These are phyloP conservation scores for Graphium colonna DNA, from an alignment of 2,888 invertebrate genomes.

Conservation along the genomic window DNA sequence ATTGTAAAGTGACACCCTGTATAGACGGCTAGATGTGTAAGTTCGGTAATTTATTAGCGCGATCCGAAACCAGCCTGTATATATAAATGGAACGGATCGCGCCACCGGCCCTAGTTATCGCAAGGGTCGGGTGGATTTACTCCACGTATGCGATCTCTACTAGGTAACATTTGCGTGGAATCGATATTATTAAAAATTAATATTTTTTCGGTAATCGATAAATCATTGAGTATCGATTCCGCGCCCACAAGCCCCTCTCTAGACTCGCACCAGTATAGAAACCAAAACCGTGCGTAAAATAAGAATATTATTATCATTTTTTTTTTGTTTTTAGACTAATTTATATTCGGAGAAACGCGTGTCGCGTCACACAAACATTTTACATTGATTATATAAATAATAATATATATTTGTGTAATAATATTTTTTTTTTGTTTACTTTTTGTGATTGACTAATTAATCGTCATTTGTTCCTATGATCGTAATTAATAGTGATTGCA, in stretches of 20 bases:
- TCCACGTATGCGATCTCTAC: slow-evolving; percentile 74
- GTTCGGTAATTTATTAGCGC: slow-evolving; percentile 69
- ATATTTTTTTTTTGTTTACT: slow-evolving; percentile 22
- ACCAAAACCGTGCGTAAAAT: slow-evolving; percentile 73
- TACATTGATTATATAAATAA: slow-evolving; percentile 55
- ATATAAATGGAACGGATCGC: slow-evolving; percentile 65
- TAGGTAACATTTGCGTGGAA: slow-evolving; percentile 45
- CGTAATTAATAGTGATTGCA: slow-evolving; percentile 59
- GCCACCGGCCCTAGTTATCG: slow-evolving; percentile 21
- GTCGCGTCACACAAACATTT: slow-evolving; percentile 69
- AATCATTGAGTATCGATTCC: slow-evolving; percentile 4
- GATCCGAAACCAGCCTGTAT: slow-evolving; percentile 69
- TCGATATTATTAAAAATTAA: too few relatives aligned
- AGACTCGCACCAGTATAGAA: slow-evolving; percentile 74
- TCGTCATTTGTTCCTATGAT: slow-evolving; percentile 78
- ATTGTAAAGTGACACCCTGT: slow-evolving; percentile 76
- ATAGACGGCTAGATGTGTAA: slow-evolving; percentile 73
- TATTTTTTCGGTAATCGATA: slow-evolving; percentile 1
- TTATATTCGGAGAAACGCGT: slow-evolving; percentile 54
- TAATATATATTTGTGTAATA: slow-evolving; percentile 13
- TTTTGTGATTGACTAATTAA: slow-evolving; percentile 75
- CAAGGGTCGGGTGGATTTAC: slow-evolving; percentile 59
- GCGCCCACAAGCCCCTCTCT: slow-evolving; percentile 50
- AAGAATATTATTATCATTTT: slow-evolving; percentile 32
- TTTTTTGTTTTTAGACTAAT: slow-evolving; percentile 50